Conservation (phyloP, 2,888 invertebrate genomes). For the Sminthurides aquaticus region DNA sequence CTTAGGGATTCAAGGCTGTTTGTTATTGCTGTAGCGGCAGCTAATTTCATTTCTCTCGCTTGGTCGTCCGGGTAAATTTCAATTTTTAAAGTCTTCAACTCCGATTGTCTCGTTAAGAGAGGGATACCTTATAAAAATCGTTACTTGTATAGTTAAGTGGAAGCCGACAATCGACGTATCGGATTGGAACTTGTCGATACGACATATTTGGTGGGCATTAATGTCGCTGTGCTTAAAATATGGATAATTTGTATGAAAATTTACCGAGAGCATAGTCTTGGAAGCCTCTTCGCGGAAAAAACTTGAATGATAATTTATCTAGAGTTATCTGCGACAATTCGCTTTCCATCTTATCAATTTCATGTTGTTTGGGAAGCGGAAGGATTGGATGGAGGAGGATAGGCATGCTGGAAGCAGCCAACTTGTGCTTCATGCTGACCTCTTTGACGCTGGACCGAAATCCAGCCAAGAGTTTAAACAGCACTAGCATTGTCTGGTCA, state of each 20-base stretch:
- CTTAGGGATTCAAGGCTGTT: neutral
- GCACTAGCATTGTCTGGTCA: neutral
- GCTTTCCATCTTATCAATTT: neutral
- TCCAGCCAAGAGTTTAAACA: neutral
- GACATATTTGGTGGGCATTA: too few relatives aligned
- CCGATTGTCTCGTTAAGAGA: neutral
- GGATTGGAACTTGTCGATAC: too few relatives aligned
- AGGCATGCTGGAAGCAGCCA: neutral
- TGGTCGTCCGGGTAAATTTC: conserved; percentile 4
- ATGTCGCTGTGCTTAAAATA: too few relatives aligned
- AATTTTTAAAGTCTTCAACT: conserved; percentile 1
- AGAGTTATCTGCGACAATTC: neutral
- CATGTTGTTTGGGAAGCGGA: neutral
- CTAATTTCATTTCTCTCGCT: neutral
- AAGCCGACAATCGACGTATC: neutral
- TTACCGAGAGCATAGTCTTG: neutral
- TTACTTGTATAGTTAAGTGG: too few relatives aligned
- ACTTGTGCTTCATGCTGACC: neutral
- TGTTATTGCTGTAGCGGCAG: neutral
- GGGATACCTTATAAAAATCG: neutral
- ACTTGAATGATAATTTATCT: neutral
- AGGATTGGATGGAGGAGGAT: neutral
- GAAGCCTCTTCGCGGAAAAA: neutral
- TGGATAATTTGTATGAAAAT: too few relatives aligned
- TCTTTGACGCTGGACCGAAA: neutral